These are phyloP conservation scores for Pseudoatta argentina DNA, from an alignment of 1,140 invertebrate species.

Conservation along the genomic window DNA sequence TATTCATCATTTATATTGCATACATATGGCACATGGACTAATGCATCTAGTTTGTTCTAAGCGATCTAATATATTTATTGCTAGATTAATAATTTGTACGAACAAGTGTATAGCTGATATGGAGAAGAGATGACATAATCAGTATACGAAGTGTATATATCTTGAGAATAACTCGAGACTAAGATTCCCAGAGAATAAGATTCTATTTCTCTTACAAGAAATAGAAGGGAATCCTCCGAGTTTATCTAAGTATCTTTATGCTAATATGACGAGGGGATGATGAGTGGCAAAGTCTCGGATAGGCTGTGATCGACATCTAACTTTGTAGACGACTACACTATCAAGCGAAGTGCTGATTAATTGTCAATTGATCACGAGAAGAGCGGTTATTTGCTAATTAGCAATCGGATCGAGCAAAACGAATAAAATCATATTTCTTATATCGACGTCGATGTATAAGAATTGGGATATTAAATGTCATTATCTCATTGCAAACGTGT, in stretches of 20 bases:
- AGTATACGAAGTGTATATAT: conserved; percentile 77
- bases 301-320: conserved; percentile 83
- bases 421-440: conserved; percentile 75
- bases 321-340: conserved; percentile 69
- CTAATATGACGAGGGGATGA: conserved; percentile 36
- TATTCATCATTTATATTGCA: conserved; percentile 79
- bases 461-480: conserved; percentile 80
- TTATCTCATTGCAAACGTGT: conserved; percentile 67
- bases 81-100: conserved; percentile 83
- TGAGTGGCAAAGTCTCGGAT: conserved; percentile 72
- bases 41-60: conserved; percentile 73
- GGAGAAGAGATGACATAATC: conserved; percentile 53
- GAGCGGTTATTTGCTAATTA: conserved; percentile 64
- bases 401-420: conserved; percentile 39
- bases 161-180: conserved; percentile 64
- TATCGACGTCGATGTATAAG: conserved; percentile 74
- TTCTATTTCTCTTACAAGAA: conserved; percentile 48
- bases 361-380: conserved; percentile 67
- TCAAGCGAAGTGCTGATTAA: conserved; percentile 72
- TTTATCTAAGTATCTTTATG: conserved; percentile 47
- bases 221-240: conserved; percentile 52
- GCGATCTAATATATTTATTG: conserved; percentile 84
- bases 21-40: conserved; percentile 35
- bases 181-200: conserved; percentile 58
- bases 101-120: conserved; percentile 68